A percentile compares a stretch with the other conserved stretches of the same genome.
Evolutionary conservation across 2,888 invertebrate species (phyloP).

Genomic region (Nematopogon swammerdamellus): DNA sequence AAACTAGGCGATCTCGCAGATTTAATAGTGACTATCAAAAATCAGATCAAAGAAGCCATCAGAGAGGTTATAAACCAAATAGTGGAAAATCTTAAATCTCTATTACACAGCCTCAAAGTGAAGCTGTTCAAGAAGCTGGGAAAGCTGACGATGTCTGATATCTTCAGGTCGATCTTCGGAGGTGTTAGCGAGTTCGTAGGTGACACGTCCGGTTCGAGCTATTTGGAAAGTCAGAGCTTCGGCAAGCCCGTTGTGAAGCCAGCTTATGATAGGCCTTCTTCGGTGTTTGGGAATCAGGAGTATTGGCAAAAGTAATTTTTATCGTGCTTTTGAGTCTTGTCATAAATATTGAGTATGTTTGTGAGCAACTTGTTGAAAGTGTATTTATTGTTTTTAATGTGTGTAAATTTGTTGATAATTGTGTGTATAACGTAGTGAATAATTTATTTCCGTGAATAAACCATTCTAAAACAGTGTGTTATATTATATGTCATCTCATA

Average conservation of each 20-base stretch:
- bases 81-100: conserved; percentile 16
- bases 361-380: too few relatives aligned
- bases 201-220: background rate
- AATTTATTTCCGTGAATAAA: too few relatives aligned
- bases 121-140: conserved; percentile 23
- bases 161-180: conserved; percentile 21
- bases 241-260: background rate
- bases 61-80: conserved; percentile 19
- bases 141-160: conserved; percentile 22
- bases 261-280: background rate
- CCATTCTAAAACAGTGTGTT: too few relatives aligned
- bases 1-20: conserved; percentile 16
- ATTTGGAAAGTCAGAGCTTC: background rate
- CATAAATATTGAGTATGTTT: too few relatives aligned
- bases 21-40: conserved; percentile 19
- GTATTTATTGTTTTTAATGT: too few relatives aligned
- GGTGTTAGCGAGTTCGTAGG: conserved; percentile 20
- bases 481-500: too few relatives aligned
- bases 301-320: background rate
- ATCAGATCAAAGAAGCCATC: conserved; percentile 23
- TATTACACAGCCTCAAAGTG: conserved; percentile 21
- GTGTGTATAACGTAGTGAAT: too few relatives aligned
- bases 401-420: too few relatives aligned
- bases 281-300: background rate
- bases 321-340: too few relatives aligned